phyloP scores from a whole-genome alignment of 1,140 invertebrate species.

The Leptinotarsa texana region DNA sequence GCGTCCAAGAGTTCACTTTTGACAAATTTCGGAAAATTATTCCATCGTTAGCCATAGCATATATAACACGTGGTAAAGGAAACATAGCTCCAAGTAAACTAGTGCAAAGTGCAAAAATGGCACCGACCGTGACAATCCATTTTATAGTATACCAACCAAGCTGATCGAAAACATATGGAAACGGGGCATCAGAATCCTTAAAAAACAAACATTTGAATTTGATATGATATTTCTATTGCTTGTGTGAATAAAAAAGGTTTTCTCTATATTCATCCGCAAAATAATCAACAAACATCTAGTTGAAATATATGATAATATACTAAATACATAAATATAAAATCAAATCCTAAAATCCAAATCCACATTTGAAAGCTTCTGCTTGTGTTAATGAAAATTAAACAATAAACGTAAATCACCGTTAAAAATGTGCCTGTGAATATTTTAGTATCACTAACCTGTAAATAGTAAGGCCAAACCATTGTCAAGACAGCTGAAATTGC shows the following conservation, averaged over 20 bases:
- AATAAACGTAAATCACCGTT: no score
- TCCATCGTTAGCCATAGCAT: conserved; percentile 86
- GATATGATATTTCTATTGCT: background rate
- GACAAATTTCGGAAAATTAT: conserved; percentile 77
- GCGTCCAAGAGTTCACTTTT: conserved; percentile 68
- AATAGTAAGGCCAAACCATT: conserved; percentile 90
- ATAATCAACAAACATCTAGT: conserved; percentile 7
- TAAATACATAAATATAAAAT: no score
- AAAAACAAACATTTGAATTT: background rate
- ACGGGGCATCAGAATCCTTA: conserved; percentile 68
- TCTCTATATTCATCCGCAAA: background rate
- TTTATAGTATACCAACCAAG: conserved; percentile 73
- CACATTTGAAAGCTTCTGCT: no score
- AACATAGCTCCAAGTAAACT: conserved; percentile 86
- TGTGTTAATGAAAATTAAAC: no score
- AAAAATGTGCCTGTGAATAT: no score
- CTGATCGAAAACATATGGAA: conserved; percentile 71
- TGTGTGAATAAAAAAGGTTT: no score
- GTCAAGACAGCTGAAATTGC: conserved; percentile 86
- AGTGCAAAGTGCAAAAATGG: conserved; percentile 73
- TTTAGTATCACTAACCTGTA: conserved; percentile 63
- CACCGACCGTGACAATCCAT: conserved; percentile 79
- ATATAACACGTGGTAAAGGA: conserved; percentile 81
- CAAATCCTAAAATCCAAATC: no score
- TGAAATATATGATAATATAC: background rate